Evolutionary conservation across 2,888 invertebrate species (phyloP).

Genomic region (Endotricha flammealis): DNA sequence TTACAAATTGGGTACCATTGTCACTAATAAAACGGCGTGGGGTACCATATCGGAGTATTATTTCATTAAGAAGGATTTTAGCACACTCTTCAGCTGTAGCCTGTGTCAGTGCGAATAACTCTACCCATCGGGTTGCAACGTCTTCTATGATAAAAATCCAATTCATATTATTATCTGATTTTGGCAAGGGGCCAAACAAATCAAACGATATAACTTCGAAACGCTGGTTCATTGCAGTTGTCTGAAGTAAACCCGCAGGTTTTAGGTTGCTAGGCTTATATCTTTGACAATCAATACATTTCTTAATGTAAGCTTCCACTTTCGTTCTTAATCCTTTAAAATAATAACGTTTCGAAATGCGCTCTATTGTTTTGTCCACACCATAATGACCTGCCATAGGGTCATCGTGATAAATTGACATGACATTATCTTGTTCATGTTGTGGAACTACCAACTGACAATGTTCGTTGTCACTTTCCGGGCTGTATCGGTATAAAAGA

Average conservation of each 20-base stretch:
- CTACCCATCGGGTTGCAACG: constrained; percentile 20
- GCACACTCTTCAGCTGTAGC: no score
- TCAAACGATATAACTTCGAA: constrained; percentile 19
- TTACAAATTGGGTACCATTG: no score
- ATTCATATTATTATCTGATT: neutral
- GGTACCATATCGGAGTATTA: constrained; percentile 20
- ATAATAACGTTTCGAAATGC: constrained; percentile 15
- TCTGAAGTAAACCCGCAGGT: constrained; percentile 19
- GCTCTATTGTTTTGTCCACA: constrained; percentile 11
- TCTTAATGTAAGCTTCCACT: constrained; percentile 13
- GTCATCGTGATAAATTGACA: no score
- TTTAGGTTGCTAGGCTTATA: constrained; percentile 17
- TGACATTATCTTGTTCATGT: no score
- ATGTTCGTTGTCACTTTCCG: no score
- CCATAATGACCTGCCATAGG: constrained; percentile 11
- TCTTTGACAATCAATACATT: constrained; percentile 21
- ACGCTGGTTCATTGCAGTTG: constrained; percentile 15
- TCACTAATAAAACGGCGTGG: no score
- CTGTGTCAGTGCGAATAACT: constrained; percentile 31
- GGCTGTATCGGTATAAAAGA: no score
- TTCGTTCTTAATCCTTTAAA: constrained; percentile 18
- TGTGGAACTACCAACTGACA: no score
- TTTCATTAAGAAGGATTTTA: constrained; percentile 26
- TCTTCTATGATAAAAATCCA: constrained; percentile 24
- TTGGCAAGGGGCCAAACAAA: constrained; percentile 21